Percentiles rank a stretch among this genome's conserved stretches.
Evolutionary conservation across 2,797 vertebrate genomes (phyloP).

Genomic region (Pseudotriccus pelzelni): DNA sequence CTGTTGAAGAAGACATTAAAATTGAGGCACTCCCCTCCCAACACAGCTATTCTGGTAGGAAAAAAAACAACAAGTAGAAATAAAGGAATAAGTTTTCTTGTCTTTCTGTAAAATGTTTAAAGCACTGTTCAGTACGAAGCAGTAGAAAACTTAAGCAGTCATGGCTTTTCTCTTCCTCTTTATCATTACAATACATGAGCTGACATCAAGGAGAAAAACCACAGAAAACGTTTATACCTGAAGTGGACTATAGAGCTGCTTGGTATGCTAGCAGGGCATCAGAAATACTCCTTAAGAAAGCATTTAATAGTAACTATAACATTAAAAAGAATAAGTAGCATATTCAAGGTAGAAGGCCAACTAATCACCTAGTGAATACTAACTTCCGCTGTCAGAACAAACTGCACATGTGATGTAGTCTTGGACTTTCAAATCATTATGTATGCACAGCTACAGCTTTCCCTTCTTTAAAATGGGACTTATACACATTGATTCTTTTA

Average conservation of each 20-base stretch:
- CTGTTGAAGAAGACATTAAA: neutral
- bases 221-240: neutral
- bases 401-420: neutral
- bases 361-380: neutral
- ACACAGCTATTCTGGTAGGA: neutral
- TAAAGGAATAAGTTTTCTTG: neutral
- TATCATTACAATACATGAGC: neutral
- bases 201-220: neutral
- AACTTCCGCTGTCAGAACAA: neutral
- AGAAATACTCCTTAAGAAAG: neutral
- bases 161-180: neutral
- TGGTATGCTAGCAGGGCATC: neutral
- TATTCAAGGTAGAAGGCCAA: neutral
- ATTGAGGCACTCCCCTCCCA: neutral
- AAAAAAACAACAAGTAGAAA: slow-evolving; percentile 8
- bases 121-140: neutral
- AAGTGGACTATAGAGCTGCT: neutral
- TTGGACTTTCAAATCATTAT: neutral
- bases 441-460: neutral
- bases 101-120: neutral
- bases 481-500: neutral
- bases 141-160: neutral
- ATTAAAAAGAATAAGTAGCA: neutral
- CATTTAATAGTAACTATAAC: neutral
- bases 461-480: neutral